Conservation (phyloP, 2,888 invertebrate species). For the Amaurobius ferox region DNA sequence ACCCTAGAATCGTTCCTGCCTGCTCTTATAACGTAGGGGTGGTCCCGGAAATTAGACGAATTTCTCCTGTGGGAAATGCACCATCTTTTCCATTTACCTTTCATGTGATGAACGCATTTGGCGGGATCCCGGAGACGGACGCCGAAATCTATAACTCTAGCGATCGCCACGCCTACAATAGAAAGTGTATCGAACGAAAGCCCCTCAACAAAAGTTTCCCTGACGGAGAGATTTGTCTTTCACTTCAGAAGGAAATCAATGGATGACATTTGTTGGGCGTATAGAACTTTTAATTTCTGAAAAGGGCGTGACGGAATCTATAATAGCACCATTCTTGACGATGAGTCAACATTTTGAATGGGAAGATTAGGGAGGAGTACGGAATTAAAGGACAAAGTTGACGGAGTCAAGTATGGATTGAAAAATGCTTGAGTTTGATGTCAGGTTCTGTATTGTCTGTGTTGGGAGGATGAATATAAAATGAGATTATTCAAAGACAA, state of each 20-base stretch:
- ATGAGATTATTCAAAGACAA: no score
- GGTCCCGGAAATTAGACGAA: constrained; percentile 3
- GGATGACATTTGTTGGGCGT: constrained; percentile 12
- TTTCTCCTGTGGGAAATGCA: constrained; percentile 6
- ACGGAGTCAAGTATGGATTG: not conserved
- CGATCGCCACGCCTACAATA: not conserved
- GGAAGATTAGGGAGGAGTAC: not conserved
- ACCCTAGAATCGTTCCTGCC: not conserved
- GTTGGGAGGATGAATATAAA: no score
- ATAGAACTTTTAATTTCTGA: not conserved
- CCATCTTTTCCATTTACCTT: not conserved
- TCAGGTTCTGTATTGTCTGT: no score
- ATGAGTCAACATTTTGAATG: not conserved
- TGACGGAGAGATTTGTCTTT: not conserved
- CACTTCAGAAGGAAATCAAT: not conserved
- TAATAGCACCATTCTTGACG: not conserved
- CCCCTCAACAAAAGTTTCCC: not conserved
- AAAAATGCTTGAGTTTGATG: no score
- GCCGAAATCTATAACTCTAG: not conserved
- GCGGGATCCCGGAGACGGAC: not conserved
- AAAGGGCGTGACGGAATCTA: not conserved
- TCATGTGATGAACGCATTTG: not conserved
- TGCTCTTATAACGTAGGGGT: not conserved
- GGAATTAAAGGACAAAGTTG: not conserved
- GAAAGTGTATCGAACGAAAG: not conserved